Conservation (phyloP, 2,797 vertebrate species). For the Tamandua tetradactyla region DNA sequence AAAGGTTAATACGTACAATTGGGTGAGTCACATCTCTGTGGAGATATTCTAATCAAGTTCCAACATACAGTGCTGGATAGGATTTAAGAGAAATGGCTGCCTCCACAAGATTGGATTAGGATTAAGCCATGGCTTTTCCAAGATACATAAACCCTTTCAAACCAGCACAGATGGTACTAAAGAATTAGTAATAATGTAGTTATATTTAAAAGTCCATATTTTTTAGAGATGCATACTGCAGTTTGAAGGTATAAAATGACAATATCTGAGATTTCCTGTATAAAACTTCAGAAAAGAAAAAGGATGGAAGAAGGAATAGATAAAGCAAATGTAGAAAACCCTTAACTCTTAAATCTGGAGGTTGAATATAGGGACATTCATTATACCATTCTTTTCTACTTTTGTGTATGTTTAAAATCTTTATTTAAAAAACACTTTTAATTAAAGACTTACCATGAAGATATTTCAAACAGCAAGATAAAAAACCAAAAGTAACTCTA, state of each 20-base stretch:
- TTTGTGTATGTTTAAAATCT: neutral
- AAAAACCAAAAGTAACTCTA: neutral
- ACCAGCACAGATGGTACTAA: no score
- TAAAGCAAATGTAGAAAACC: neutral
- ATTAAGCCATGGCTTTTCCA: no score
- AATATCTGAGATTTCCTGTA: neutral
- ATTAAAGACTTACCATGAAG: neutral
- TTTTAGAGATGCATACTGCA: neutral
- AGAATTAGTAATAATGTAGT: neutral
- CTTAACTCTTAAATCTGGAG: neutral
- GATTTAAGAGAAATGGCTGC: no score
- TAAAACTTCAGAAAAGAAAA: neutral
- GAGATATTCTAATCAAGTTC: no score
- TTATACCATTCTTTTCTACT: neutral
- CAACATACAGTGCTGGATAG: no score
- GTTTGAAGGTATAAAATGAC: neutral
- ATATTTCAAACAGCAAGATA: neutral
- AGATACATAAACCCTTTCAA: no score
- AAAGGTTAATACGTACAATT: no score
- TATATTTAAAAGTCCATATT: neutral
- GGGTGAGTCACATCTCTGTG: no score
- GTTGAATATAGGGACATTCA: neutral
- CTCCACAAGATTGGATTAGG: no score
- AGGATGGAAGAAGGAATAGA: neutral
- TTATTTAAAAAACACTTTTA: neutral